These are phyloP conservation scores for Anadara kagoshimensis DNA, from an alignment of 1,140 invertebrate species.

Conservation along the genomic window DNA sequence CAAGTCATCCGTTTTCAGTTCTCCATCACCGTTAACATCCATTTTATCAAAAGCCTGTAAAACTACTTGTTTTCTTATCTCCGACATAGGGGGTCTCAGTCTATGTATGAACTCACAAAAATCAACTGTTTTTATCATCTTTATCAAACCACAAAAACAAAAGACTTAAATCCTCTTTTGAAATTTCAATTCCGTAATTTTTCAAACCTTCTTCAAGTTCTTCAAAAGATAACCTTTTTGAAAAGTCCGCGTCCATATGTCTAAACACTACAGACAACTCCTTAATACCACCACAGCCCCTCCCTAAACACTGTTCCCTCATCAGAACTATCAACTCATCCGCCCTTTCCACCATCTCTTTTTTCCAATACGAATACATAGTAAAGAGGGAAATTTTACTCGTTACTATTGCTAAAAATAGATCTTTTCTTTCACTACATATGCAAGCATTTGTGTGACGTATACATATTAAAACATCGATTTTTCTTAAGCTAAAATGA, in stretches of 20 bases:
- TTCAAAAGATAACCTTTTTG: constrained; percentile 46
- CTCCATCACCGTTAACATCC: constrained; percentile 86
- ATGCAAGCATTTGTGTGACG: no score
- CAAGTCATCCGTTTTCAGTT: constrained; percentile 89
- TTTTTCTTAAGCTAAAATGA: no score
- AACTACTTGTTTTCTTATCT: constrained; percentile 82
- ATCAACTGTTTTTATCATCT: constrained; percentile 50
- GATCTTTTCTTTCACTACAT: no score
- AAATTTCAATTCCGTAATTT: constrained; percentile 41
- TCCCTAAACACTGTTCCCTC: constrained; percentile 15
- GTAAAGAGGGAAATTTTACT: background rate
- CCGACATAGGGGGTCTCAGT: constrained; percentile 84
- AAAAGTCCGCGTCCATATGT: constrained; percentile 55
- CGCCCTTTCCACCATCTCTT: constrained; percentile 19
- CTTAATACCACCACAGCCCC: constrained; percentile 49
- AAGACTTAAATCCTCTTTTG: constrained; percentile 34
- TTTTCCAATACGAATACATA: constrained; percentile 28
- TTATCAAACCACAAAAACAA: constrained; percentile 51
- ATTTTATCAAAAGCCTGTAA: constrained; percentile 89
- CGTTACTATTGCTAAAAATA: no score
- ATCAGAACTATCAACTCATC: constrained; percentile 22
- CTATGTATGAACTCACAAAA: constrained; percentile 53
- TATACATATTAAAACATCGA: no score
- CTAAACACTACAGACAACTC: constrained; percentile 50
- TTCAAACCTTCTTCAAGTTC: constrained; percentile 47